Evolutionary conservation across 2,888 invertebrate genomes (phyloP), one percentile per base, ranked within the genome.

Genomic region (Protonemura montana): DNA sequence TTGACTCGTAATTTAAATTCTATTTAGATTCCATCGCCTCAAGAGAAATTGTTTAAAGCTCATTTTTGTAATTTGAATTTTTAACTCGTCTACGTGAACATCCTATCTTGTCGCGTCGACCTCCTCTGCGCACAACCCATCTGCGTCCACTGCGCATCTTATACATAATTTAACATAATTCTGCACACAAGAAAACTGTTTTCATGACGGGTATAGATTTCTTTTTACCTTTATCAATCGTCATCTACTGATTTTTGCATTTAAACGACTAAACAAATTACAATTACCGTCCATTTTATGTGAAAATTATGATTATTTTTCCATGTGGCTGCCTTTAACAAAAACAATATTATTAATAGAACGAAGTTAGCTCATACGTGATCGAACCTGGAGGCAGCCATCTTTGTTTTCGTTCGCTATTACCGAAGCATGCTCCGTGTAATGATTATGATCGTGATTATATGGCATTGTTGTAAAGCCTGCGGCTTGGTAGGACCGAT

Each of bases 381-480:
- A 81, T 35, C 30, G 59, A 59, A 59, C 59, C 59, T 59, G 21
- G 16, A 28, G 87, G 35, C 86, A 85, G 87, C 87, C 87, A 87
- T 87, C 82, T 86, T 87, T 86, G 86, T 85, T 81, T 26, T 76
- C 21, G 26, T 41, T 84, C 85, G 76, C 41, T 76, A 81, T 85
- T 80, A 84, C 85, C 29, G 25, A 28, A n/a, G 25, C 28, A 59
- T 59, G 59, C 78, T 25, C 27, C 78, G 82, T 76, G 85, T 76
- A 21, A 59, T 82, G 87, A 87, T 87, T 85, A 87, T 86, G 87
- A 87, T 87, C 86, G 76, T 76, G 84, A 82, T 87, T 86, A 87
- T n/a, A n/a, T 85, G 80, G 87, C 86, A 87, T 86, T 87, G 87
- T 86, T 87, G 87, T 82, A 42, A 13, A 10, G 13, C 87, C 88